A percentile compares a stretch with the other conserved stretches of the same genome.
phyloP scores from a whole-genome alignment of 1,140 invertebrate genomes.

The Drosophila serrata region DNA sequence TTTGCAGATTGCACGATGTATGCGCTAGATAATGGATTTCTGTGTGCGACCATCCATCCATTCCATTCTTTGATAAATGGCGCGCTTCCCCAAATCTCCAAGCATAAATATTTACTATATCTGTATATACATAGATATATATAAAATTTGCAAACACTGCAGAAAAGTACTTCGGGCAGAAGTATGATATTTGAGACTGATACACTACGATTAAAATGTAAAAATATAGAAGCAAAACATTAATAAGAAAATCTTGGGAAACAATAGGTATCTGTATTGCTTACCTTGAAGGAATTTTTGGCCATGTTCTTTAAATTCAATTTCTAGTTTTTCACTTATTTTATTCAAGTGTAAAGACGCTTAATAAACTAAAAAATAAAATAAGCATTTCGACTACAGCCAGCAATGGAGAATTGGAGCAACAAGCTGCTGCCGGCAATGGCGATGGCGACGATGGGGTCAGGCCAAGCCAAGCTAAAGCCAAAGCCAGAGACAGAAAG shows the following conservation, averaged over 20 bases:
- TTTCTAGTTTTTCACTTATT: background rate
- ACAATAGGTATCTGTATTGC: background rate
- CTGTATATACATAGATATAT: background rate
- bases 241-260: background rate
- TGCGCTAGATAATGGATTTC: conserved; percentile 28
- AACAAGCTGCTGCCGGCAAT: conserved; percentile 41
- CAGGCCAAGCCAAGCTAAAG: conserved; percentile 38
- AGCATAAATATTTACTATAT: conserved; percentile 34
- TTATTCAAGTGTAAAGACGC: background rate
- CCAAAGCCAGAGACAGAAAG: conserved; percentile 32
- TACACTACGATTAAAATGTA: background rate
- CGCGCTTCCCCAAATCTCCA: conserved; percentile 23
- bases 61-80: conserved; percentile 25
- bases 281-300: background rate
- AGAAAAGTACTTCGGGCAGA: conserved; percentile 16
- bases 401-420: conserved; percentile 41
- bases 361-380: conserved; percentile 18
- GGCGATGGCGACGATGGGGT: conserved; percentile 27
- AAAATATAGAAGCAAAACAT: background rate
- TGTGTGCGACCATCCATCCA: conserved; percentile 6
- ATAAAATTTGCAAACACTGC: conserved; percentile 22
- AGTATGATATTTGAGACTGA: conserved; percentile 55
- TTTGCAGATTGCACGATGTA: conserved; percentile 33
- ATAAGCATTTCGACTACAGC: conserved; percentile 19
- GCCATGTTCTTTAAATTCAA: too few species aligned